Evolutionary conservation across 2,797 vertebrate species (phyloP).

Genomic region (Gallinago solitaria): DNA sequence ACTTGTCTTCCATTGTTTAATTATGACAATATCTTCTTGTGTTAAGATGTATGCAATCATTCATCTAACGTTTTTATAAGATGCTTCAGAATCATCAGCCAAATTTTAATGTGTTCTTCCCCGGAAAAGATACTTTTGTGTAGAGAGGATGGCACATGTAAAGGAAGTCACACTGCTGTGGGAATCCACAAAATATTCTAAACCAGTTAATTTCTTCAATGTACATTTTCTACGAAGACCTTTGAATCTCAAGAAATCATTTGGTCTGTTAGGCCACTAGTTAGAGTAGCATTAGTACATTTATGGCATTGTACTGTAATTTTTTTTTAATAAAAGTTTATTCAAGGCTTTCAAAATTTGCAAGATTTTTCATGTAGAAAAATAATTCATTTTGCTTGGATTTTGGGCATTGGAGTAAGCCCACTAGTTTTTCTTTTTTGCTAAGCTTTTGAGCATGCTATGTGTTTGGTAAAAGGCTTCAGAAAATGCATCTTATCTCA

Average conservation of each 20-base stretch:
- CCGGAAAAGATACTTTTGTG: not conserved
- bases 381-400: not conserved
- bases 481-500: not conserved
- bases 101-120: not conserved
- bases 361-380: not conserved
- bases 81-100: not conserved
- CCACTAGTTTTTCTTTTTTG: not conserved
- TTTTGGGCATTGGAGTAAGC: not conserved
- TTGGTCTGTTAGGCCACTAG: not conserved
- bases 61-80: not conserved
- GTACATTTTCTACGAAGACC: not conserved
- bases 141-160: not conserved
- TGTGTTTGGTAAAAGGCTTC: not conserved
- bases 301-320: not conserved
- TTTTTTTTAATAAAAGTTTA: not conserved
- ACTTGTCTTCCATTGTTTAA: constrained; percentile 16
- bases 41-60: not conserved
- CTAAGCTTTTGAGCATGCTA: not conserved
- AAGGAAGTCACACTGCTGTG: not conserved
- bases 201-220: not conserved
- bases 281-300: not conserved
- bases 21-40: not conserved
- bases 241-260: not conserved
- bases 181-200: not conserved
- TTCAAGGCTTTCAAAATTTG: not conserved